Base-by-base conservation (phyloP, 2,797 vertebrate genomes). In the Hozukius guyotensis region DNA sequence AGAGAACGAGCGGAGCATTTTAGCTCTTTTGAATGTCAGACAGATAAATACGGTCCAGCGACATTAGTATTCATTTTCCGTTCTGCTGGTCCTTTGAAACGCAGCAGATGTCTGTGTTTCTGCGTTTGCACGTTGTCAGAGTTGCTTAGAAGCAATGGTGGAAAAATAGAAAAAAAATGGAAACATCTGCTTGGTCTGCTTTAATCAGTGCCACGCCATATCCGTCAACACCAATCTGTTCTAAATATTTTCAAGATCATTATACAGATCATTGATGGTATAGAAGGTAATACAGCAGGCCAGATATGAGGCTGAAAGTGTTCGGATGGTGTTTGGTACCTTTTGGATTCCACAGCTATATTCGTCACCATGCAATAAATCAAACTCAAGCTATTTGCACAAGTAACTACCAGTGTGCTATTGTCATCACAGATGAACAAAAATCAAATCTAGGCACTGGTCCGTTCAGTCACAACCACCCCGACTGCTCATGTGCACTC, bases 71-170 rank as follows among this genome's bases (percentile, higher is more conserved):
- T 94, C 89, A 83, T 80, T 80, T 56, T 78, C 73, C 31, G 34
- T 72, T 8, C 67, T 36, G 52, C 59, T 46, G 70, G 18, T 64
- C 64, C 60, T 91, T 91, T 92, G 82, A 92, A 90, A 93, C n/a
- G 29, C 82, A 83, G 83, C 92, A 94, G 89, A 94, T 91, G 93
- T 91, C 84, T 83, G 78, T 88, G 88, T 91, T 87, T 86, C 85
- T 88, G 83, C 77, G 66, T 90, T 93, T 92, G 87, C 88, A 75
- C 13, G 29, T 81, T 92, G 91, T 92, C 91, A 78, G 83, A 86
- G 80, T 78, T 49, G 83, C 85, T 93, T 81, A 80, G 79, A 75
- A 77, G 60, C 38, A 68, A 80, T 8, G 34, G 57, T 60, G 71
- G 74, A 77, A 89, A 83, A 18, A 16, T n/a, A 8, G 46, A 29